Conservation (phyloP, 1,140 invertebrate species). For the Mercenaria mercenaria region DNA sequence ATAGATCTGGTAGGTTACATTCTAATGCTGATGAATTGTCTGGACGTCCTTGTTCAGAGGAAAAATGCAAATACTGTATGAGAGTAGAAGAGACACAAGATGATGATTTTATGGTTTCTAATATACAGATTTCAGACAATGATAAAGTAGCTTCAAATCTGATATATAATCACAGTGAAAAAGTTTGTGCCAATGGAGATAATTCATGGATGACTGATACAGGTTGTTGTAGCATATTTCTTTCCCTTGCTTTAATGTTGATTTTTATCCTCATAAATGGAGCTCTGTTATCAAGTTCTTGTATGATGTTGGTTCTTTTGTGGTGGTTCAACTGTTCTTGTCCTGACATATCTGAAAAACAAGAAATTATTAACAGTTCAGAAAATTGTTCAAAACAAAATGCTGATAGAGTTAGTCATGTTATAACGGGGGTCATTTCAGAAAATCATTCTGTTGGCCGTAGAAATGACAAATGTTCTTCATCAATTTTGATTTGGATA, state of each 20-base stretch:
- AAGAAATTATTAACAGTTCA: no score
- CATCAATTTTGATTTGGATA: neutral
- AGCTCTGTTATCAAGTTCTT: no score
- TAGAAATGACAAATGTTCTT: neutral
- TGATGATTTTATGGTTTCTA: neutral
- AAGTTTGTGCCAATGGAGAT: no score
- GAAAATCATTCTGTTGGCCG: neutral
- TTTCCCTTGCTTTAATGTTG: neutral
- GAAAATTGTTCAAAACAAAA: neutral
- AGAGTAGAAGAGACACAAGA: neutral
- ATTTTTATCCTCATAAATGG: neutral
- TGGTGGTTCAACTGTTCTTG: no score
- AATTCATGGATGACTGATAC: no score
- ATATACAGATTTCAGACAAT: neutral
- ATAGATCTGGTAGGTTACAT: slow-evolving; percentile 14
- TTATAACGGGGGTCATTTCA: neutral
- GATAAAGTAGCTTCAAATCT: no score
- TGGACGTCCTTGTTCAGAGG: slow-evolving; percentile 15
- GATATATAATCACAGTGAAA: no score
- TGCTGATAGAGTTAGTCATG: neutral
- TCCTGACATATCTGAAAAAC: no score
- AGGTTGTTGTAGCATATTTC: neutral
- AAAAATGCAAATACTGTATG: neutral
- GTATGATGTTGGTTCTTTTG: no score
- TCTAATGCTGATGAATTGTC: slow-evolving; percentile 31